Conservation (phyloP, 2,888 invertebrate species). For the Pardosa pseudoannulata region DNA sequence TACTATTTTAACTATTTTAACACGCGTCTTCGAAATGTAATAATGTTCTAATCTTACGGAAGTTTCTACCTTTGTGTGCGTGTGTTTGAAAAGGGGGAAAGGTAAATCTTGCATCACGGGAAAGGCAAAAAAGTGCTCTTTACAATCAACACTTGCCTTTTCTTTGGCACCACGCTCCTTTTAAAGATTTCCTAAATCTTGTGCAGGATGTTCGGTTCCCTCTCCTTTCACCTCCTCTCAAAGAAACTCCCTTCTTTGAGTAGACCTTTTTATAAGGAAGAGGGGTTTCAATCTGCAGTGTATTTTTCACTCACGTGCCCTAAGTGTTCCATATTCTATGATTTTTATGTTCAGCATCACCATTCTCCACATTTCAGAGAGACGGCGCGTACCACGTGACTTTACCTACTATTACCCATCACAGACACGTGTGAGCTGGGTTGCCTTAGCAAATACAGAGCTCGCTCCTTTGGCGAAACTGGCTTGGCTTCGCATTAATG, state of each 20-base stretch:
- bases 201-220: neutral
- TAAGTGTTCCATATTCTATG: slow-evolving; percentile 52
- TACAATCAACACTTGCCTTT: slow-evolving; percentile 19
- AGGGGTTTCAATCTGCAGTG: neutral
- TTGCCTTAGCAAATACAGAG: neutral
- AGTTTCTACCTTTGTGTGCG: too few relatives aligned
- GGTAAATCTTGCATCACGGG: slow-evolving; percentile 3
- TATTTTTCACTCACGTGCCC: slow-evolving; percentile 14
- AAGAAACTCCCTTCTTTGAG: neutral
- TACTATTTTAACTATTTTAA: too few relatives aligned
- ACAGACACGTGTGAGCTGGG: slow-evolving; percentile 34
- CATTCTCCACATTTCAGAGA: slow-evolving; percentile 21
- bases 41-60: slow-evolving; percentile 4
- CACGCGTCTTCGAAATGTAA: too few relatives aligned
- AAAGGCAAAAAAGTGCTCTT: neutral
- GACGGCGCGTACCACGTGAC: slow-evolving; percentile 50
- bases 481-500: too few relatives aligned
- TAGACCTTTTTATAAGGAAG: slow-evolving; percentile 6
- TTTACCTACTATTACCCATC: slow-evolving; percentile 44
- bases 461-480: slow-evolving; percentile 38
- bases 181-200: slow-evolving; percentile 11
- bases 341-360: slow-evolving; percentile 38
- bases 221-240: neutral
- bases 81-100: neutral
- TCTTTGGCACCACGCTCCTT: neutral